Conservation (phyloP, 1,140 invertebrate species). For the Zaprionus inermis region DNA sequence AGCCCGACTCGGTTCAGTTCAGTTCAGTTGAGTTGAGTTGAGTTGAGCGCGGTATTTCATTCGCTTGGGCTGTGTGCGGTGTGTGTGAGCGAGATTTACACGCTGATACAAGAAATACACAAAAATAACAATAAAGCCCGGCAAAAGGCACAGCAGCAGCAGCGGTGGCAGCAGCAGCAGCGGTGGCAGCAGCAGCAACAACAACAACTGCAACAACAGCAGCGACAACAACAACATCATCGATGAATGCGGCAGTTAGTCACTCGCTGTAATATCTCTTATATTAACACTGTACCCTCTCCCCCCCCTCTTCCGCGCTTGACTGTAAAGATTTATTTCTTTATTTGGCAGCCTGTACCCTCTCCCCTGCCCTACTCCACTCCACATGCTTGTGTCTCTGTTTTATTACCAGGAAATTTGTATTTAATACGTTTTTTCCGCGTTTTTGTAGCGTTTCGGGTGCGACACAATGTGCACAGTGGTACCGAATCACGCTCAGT, state of each 20-base stretch:
- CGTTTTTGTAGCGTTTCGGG: constrained; percentile 60
- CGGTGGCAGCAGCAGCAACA: constrained; percentile 21
- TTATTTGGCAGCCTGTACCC: constrained; percentile 66
- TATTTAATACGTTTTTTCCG: constrained; percentile 82
- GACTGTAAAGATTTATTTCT: constrained; percentile 78
- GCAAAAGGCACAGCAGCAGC: constrained; percentile 34
- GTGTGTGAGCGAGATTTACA: constrained; percentile 78
- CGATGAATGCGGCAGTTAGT: constrained; percentile 63
- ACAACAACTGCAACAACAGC: constrained; percentile 25
- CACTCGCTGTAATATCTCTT: constrained; percentile 50
- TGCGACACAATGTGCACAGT: constrained; percentile 54
- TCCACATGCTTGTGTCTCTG: constrained; percentile 27
- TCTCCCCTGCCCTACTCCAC: constrained; percentile 6
- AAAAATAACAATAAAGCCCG: constrained; percentile 60
- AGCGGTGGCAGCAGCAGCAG: constrained; percentile 2
- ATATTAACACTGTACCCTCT: constrained; percentile 11
- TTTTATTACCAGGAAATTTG: constrained; percentile 81
- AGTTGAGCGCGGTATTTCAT: constrained; percentile 57
- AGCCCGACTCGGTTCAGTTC: background rate
- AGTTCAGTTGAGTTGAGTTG: constrained; percentile 21
- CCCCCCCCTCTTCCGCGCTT: constrained; percentile 9
- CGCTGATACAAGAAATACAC: constrained; percentile 74
- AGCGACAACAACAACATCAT: constrained; percentile 22
- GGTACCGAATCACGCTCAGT: background rate
- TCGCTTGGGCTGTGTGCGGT: constrained; percentile 17